Base-by-base conservation (phyloP, 2,888 invertebrate species). In the Yponomeuta malinellus region DNA sequence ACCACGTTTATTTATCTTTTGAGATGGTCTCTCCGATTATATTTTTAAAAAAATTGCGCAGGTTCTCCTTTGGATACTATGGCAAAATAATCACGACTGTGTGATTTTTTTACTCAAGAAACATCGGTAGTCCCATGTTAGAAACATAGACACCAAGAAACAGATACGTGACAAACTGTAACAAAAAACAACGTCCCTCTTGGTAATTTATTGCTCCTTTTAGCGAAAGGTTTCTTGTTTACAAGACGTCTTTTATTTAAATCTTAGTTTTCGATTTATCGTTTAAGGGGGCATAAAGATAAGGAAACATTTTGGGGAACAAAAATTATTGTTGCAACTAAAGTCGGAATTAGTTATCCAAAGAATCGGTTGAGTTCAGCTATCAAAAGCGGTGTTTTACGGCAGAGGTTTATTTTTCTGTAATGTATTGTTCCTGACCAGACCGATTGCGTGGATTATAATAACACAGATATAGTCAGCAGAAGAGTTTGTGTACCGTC, bases 191-290 rank as follows among this genome's bases (percentile, higher is more conserved):
- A 77, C 75, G 73, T 75, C 76, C 77, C 74, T 78, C 75, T 78
- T 76, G 79, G 82, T 80, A 86, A 88, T 89, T 89, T 89, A 89
- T 88, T 84, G 76, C 81, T 81, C 86, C 88, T 88, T 88, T 89
- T 89, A 89, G 88, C 88, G 88, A 87, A 88, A 89, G 87, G 86
- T 89, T 89, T 85, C 87, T 78, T 88, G 88, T 89, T 89, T 87
- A 89, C 88, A 89, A 87, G 88, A 86, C 85, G 81, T 85, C 84
- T 88, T 88, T 89, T 88, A 88, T 88, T 89, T 88, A 86, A 87
- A 88, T 83, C 87, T 85, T 85, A 86, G 89, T 88, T 89, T 89
- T 89, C 85, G 88, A 82, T 85, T 85, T 81, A 81, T 83, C 84
- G 81, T 84, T 78, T 81, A 81, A 82, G 78, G 81, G 80, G 81